Conservation (phyloP, 1,140 invertebrate genomes). For the Mya arenaria region DNA sequence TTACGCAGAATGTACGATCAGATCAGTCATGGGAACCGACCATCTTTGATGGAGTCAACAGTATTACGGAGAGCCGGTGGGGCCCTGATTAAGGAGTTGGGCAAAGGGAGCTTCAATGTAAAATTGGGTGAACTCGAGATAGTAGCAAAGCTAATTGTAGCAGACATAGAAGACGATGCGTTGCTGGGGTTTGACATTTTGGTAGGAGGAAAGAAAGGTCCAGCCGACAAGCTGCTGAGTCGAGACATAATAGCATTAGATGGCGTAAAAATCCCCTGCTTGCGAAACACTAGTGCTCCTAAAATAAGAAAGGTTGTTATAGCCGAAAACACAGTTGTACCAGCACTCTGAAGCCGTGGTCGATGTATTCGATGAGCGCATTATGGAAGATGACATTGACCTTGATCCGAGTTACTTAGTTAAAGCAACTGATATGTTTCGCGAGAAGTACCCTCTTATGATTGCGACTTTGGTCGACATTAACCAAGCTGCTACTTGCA, state of each 20-base stretch:
- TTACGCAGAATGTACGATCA: neutral
- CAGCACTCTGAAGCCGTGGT: neutral
- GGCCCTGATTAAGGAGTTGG: neutral
- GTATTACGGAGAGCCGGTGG: neutral
- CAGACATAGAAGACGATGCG: constrained; percentile 35
- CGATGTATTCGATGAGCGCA: neutral
- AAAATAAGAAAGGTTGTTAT: neutral
- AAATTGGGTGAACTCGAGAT: neutral
- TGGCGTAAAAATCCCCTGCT: neutral
- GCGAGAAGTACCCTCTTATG: neutral
- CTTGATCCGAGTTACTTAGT: neutral
- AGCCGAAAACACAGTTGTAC: neutral
- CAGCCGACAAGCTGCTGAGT: neutral
- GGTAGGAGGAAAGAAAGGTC: neutral
- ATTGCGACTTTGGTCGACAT: neutral
- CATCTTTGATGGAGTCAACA: neutral
- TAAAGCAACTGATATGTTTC: neutral
- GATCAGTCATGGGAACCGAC: neutral
- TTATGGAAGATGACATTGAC: neutral
- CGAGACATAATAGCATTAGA: neutral
- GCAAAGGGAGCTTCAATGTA: neutral
- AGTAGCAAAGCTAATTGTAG: neutral
- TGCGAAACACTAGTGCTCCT: neutral
- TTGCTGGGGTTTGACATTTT: constrained; percentile 30
- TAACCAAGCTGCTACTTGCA: neutral